Percentiles rank a stretch among this genome's conserved stretches.
These are phyloP conservation scores for Ennomos erosarius DNA, from an alignment of 2,888 invertebrate species.

Conservation along the genomic window DNA sequence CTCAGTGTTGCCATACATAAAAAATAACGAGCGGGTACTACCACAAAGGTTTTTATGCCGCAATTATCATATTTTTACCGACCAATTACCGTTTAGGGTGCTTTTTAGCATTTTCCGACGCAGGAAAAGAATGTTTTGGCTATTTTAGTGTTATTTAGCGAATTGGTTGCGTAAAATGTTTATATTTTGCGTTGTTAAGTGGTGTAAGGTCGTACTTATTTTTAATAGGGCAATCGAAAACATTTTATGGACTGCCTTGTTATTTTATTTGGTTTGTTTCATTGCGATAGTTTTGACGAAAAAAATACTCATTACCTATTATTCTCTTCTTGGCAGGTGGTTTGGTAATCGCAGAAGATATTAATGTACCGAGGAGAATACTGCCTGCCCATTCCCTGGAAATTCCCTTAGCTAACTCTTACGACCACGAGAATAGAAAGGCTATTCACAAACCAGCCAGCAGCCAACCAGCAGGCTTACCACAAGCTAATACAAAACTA, in stretches of 20 bases:
- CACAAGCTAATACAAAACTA: too few species aligned
- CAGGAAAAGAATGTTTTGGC: conserved; percentile 40
- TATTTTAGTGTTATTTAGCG: conserved; percentile 47
- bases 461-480: too few species aligned
- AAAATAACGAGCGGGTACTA: conserved; percentile 69
- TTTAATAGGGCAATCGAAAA: conserved; percentile 7
- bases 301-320: too few species aligned
- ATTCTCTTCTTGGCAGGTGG: too few species aligned
- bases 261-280: too few species aligned
- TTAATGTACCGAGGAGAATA: too few species aligned
- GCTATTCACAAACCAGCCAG: too few species aligned
- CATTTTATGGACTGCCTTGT: neutral
- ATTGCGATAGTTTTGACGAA: too few species aligned
- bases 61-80: conserved; percentile 77
- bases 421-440: too few species aligned
- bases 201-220: conserved; percentile 10
- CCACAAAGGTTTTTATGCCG: conserved; percentile 70
- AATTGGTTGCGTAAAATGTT: conserved; percentile 41
- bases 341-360: too few species aligned
- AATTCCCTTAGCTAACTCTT: too few species aligned
- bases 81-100: conserved; percentile 70
- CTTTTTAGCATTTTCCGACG: conserved; percentile 55
- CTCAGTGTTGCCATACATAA: conserved; percentile 59
- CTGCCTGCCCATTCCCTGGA: too few species aligned
- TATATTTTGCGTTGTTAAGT: conserved; percentile 10